A percentile compares a stretch with the other conserved stretches of the same genome.
Conservation (phyloP, 2,113 vertebrate genomes). For the Clarias batrachus region DNA sequence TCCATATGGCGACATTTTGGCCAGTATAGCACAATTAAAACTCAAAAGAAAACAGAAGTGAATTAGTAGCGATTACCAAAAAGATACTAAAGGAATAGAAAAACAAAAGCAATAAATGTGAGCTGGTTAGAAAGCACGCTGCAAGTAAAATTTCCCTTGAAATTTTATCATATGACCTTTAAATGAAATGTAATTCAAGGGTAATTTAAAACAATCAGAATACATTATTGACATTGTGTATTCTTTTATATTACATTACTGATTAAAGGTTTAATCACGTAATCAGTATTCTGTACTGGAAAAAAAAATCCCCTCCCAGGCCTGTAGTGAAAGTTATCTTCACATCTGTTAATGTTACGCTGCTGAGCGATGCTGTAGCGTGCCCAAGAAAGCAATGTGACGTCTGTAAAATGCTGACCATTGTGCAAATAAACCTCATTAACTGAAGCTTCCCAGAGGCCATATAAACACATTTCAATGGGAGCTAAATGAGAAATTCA, state of each 20-base stretch:
- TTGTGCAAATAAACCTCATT: conserved; percentile 46
- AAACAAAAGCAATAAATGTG: conserved; percentile 3
- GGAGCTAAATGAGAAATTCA: conserved; percentile 51
- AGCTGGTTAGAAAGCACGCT: neutral
- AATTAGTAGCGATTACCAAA: neutral
- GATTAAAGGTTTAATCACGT: conserved; percentile 14
- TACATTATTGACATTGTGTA: neutral
- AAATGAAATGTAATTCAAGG: neutral
- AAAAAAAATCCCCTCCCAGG: neutral
- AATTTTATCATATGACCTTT: neutral
- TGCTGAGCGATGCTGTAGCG: conserved; percentile 32
- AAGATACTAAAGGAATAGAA: neutral
- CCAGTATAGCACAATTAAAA: neutral
- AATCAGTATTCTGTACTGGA: conserved; percentile 10
- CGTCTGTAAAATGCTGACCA: conserved; percentile 28
- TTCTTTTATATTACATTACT: conserved; percentile 7
- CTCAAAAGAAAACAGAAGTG: neutral
- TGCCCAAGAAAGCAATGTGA: conserved; percentile 27
- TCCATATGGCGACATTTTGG: too few species aligned
- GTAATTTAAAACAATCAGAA: conserved; percentile 17
- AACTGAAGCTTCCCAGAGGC: conserved; percentile 44
- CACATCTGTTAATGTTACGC: neutral
- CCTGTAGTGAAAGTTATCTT: neutral
- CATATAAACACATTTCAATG: conserved; percentile 49
- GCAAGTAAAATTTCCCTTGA: neutral